A percentile compares a stretch with the other conserved stretches of the same genome.
Conservation (phyloP, 2,888 invertebrate species). For the Pheosia gnoma region DNA sequence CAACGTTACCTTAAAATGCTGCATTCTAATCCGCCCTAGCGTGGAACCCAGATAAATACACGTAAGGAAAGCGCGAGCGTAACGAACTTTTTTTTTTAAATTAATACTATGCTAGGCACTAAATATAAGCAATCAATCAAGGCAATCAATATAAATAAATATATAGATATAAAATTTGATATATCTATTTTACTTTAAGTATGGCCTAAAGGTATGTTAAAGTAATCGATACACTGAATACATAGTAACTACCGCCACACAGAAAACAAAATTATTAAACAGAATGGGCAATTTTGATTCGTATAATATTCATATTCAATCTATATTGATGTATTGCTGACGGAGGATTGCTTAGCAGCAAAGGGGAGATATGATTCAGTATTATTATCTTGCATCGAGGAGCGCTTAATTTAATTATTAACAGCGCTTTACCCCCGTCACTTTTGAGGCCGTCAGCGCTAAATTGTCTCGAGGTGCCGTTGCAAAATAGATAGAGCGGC, state of each 20-base stretch:
- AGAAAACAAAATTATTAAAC: constrained; percentile 19
- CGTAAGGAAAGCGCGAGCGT: too few relatives aligned
- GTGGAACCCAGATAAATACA: too few relatives aligned
- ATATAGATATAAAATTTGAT: too few relatives aligned
- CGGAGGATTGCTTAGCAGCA: constrained; percentile 19
- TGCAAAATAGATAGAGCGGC: constrained; percentile 49
- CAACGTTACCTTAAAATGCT: too few relatives aligned
- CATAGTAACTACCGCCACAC: constrained; percentile 10
- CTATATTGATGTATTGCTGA: constrained; percentile 27
- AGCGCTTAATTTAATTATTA: constrained; percentile 62
- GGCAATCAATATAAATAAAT: too few relatives aligned
- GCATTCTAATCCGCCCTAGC: too few relatives aligned
- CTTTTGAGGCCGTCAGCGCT: constrained; percentile 39
- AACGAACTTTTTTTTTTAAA: too few relatives aligned
- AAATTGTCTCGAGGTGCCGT: constrained; percentile 48
- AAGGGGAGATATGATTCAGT: constrained; percentile 37
- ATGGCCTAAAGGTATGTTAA: too few relatives aligned
- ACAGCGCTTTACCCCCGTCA: constrained; percentile 54
- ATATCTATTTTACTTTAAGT: too few relatives aligned
- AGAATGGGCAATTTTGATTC: constrained; percentile 16
- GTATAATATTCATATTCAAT: constrained; percentile 33
- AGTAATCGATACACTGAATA: background rate
- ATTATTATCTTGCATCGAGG: constrained; percentile 47
- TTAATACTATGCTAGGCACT: too few relatives aligned
- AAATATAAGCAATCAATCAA: too few relatives aligned